Evolutionary conservation across 2,888 invertebrate genomes (phyloP), one percentile per base, ranked within the genome.

Genomic region (Andrena trimmerana): DNA sequence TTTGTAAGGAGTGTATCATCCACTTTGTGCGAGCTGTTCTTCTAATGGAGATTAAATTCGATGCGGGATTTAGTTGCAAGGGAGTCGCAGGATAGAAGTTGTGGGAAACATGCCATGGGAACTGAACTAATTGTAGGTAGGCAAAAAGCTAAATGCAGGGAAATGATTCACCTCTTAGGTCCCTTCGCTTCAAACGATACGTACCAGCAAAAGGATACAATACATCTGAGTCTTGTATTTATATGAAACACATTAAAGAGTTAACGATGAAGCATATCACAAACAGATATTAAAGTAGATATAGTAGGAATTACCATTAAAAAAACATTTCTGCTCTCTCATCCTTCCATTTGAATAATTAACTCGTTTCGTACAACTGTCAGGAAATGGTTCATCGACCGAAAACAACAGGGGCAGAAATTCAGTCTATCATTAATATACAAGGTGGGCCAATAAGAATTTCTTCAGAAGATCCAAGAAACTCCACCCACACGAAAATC

Each of bases 41-140:
- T 31, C 60, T 60, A 27, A 60, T 31, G 60, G 60, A 60, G 60
- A 60, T 60, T 33, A 60, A 60, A 31, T 16, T 60, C n/a, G 60
- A 31, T 31, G 31, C 31, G n/a, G 31, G 31, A 31, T 31, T 31
- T 31, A 31, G 60, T n/a, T 33, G n/a, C 60, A 3, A 31, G 16
- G 7, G 60, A 31, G 60, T 60, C 31, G 31, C 57, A 60, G 31
- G 31, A 33, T 60, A 8, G 27, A n/a, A 60, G n/a, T 33, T 5
- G 60, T 6, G 16, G 6, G 8, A 31, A 27, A 29, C 31, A 31
- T n/a, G 31, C 31, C 33, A 27, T 8, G 60, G 4, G 7, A 60
- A 60, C 31, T 10, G 27, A 24, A 42, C 42, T 42, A 42, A 42
- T 42, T 42, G 57, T 24, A 57, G 24, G 57, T 57, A 13, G 10